These are phyloP conservation scores for Spisula solida DNA, from an alignment of 2,888 invertebrate species.

Conservation along the genomic window DNA sequence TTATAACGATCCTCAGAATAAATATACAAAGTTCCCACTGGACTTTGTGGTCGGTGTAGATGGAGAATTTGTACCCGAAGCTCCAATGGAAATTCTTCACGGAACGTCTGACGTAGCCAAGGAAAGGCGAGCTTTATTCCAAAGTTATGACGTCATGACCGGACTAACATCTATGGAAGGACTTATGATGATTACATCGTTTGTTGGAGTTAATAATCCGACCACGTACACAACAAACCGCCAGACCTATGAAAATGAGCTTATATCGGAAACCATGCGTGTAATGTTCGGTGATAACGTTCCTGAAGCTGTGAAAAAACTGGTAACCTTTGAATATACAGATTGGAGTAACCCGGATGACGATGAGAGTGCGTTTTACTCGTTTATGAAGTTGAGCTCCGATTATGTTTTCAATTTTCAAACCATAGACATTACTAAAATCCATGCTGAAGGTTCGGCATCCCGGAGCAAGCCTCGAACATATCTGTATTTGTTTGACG, in stretches of 20 bases:
- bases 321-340: conserved; percentile 50
- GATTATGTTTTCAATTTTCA: conserved; percentile 52
- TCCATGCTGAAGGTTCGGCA: conserved; percentile 26
- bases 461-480: conserved; percentile 24
- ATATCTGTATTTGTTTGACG: conserved; percentile 63
- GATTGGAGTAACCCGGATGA: conserved; percentile 50
- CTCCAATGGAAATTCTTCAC: conserved; percentile 93
- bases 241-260: conserved; percentile 28
- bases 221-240: conserved; percentile 87
- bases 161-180: conserved; percentile 98
- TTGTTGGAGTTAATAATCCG: conserved; percentile 94
- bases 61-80: conserved; percentile 89
- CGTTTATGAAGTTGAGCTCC: conserved; percentile 43
- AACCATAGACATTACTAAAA: conserved; percentile 31
- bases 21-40: conserved; percentile 85
- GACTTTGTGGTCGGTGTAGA: conserved; percentile 94
- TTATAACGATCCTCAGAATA: conserved; percentile 22
- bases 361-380: not conserved
- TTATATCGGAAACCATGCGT: conserved; percentile 37
- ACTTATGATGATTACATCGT: conserved; percentile 48
- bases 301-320: conserved; percentile 24
- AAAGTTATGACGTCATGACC: conserved; percentile 92
- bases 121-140: conserved; percentile 28
- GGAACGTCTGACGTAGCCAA: conserved; percentile 91
- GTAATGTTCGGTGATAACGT: conserved; percentile 45